Base-by-base conservation (phyloP, 2,888 invertebrate species). In the Andrena fulva region DNA sequence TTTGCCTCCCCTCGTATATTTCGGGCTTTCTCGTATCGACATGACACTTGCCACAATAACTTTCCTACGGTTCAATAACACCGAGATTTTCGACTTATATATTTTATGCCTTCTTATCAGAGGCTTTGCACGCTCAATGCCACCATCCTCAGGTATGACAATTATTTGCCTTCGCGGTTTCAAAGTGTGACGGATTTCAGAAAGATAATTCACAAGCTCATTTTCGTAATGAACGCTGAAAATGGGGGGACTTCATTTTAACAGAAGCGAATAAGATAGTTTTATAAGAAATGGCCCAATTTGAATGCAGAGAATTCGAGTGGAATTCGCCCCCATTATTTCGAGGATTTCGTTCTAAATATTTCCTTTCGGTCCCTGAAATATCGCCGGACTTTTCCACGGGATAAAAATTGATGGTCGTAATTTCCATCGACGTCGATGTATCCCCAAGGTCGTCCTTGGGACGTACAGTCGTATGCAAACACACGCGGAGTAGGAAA, bases 371-470 rank as follows among this genome's bases (percentile, higher is more conserved):
- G 7, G 59, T n/a, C 33, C n/a, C 63, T 72, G 52, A 73, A 56
- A 66, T 73, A 64, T 73, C 29, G 54, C 50, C 20, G 42, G 54
- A 73, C 42, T 56, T 35, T 35, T 56, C 56, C 24, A 42, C 56
- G 31, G 64, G 56, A 56, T 63, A 52, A 69, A 76, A 54, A 63
- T 76, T 33, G 63, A 60, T 59, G 50, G 59, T 75, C 33, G 60
- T 76, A 63, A 48, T 33, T 64, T 72, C 48, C 74, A 60, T 50
- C 31, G 67, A 67, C 67, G 68, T 67, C 48, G 63, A 77, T 77
- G 54, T 42, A 76, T 77, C 48, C 27, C 63, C 60, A 80, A 71
- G 71, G 71, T 80, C 71, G 50, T 62, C 48, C 42, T 50, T 31
- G 52, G 35, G 52, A n/a, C 62, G 8, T 31, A 33, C 54, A 33